These are phyloP conservation scores for Coranthus polyacanthus DNA, from an alignment of 2,797 vertebrate species.

Conservation along the genomic window DNA sequence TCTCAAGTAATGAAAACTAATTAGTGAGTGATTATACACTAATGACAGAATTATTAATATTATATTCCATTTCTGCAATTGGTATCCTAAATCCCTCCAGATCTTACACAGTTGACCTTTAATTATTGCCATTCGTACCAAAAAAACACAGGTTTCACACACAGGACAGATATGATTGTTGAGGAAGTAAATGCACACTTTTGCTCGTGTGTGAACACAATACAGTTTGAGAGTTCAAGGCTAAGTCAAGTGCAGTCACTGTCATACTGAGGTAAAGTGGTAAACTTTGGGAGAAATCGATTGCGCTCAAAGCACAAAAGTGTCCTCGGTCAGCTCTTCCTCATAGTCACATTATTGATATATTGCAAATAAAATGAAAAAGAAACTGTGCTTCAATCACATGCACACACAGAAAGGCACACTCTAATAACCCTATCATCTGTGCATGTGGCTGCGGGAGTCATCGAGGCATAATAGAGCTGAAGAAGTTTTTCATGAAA, in stretches of 20 bases:
- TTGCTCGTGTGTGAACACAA: no score
- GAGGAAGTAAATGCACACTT: no score
- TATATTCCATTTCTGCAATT: no score
- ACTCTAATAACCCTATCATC: constrained; percentile 4
- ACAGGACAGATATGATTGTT: no score
- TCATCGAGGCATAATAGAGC: constrained; percentile 32
- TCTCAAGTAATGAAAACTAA: no score
- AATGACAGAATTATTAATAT: no score
- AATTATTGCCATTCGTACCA: no score
- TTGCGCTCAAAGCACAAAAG: neutral
- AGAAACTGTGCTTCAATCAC: neutral
- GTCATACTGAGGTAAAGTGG: no score
- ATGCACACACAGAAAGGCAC: constrained; percentile 5
- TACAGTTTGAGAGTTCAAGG: neutral
- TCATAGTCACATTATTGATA: constrained; percentile 2
- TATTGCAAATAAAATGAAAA: constrained; percentile 10
- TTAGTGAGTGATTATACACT: no score
- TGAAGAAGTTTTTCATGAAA: constrained; percentile 41
- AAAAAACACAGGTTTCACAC: no score
- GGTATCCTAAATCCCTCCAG: no score
- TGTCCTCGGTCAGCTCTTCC: neutral
- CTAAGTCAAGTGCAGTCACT: neutral
- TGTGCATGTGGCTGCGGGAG: constrained; percentile 16
- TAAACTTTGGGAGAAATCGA: neutral
- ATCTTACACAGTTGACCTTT: no score